Evolutionary conservation across 2,888 invertebrate genomes (phyloP), one percentile per base, ranked within the genome.

Genomic region (Steromphala cineraria): DNA sequence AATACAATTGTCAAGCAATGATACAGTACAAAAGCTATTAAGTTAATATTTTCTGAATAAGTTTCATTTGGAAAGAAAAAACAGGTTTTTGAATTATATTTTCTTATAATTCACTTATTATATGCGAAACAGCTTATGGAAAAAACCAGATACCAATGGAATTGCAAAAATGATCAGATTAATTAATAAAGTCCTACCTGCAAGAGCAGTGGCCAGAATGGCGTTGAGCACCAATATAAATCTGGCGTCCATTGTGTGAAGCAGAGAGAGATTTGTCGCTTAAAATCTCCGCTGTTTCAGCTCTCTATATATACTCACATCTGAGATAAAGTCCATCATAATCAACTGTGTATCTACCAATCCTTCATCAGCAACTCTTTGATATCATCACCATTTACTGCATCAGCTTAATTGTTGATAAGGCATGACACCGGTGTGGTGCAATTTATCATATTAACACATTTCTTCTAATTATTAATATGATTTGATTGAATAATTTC

Each of bases 181-280:
- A 31, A 28, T 8, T 40, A 28, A 19, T 17, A 24, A 0, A 28
- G n/a, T 46, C 81, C 78, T 80, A 84, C 84, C 86, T 79, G 86
- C 81, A 28, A 67, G 46, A 21, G 82, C 80, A 15, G 80, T 67
- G n/a, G 80, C 84, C 81, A 82, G 79, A 1, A 84, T 67, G 82
- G 84, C 81, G 40, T 80, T 74, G 77, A 84, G 79, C 78, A 86
- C 80, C 75, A 82, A 28, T 62, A 62, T 15, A 5, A 79, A 67
- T 76, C 28, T 75, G 77, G 75, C 77, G 75, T 80, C 77, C 85
- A 85, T 85, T 7, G 67, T 79, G 81, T 62, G 62, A 62, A 62
- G 62, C 62, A 28, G 8, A 4, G 62, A 46, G 46, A 62, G 62
- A 62, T 62, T 24, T 62, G 28, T 28, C 28, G 62, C 62, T 62